These are phyloP conservation scores for Pitangus sulphuratus DNA, from an alignment of 2,797 vertebrate species.

Conservation along the genomic window DNA sequence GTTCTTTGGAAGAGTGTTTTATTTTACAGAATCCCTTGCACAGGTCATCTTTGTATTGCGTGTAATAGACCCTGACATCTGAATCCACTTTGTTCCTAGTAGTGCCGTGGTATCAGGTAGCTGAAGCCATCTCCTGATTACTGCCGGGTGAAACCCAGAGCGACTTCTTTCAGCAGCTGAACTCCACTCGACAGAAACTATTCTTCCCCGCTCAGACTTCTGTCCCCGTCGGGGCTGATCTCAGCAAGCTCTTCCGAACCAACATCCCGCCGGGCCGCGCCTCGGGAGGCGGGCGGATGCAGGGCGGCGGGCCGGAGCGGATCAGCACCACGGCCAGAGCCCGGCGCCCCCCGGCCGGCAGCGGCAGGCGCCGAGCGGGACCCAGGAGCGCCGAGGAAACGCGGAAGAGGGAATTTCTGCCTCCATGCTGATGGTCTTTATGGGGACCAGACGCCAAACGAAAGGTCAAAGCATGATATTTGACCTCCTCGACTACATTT, in stretches of 20 bases:
- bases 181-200: neutral
- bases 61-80: conserved; percentile 71
- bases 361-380: neutral
- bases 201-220: neutral
- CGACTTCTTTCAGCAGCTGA: neutral
- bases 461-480: neutral
- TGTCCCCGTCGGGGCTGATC: neutral
- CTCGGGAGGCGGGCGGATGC: neutral
- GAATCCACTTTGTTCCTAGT: conserved; percentile 74
- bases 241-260: neutral
- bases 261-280: too few relatives aligned
- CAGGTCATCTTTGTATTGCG: conserved; percentile 15
- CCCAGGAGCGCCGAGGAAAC: neutral
- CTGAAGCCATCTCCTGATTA: conserved; percentile 75
- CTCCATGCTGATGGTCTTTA: neutral
- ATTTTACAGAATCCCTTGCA: conserved; percentile 36
- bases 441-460: neutral
- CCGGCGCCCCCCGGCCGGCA: neutral
- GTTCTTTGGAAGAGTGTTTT: conserved; percentile 22
- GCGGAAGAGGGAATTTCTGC: neutral
- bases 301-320: neutral
- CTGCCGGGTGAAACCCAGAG: conserved; percentile 62
- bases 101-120: conserved; percentile 72
- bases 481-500: neutral
- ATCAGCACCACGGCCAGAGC: conserved; percentile 82